Evolutionary conservation across 2,888 invertebrate genomes (phyloP).

Genomic region (Kuschelorhynchus macadamiae): DNA sequence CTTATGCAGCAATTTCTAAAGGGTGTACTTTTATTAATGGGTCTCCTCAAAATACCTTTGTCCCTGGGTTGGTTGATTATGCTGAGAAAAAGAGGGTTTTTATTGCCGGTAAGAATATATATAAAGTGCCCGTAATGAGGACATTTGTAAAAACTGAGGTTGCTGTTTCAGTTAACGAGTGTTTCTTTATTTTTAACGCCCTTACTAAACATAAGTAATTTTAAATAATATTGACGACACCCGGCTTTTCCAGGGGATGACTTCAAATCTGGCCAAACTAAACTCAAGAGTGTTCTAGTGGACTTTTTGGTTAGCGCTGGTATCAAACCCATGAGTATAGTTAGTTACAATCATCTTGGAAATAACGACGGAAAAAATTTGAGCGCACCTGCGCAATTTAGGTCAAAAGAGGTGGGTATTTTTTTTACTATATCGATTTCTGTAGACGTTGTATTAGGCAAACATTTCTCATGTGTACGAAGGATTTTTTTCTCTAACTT

Average conservation of each 20-base stretch:
- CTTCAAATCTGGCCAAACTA: constrained; percentile 98
- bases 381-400: constrained; percentile 90
- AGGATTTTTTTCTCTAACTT: no score
- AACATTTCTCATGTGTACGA: no score
- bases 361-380: constrained; percentile 98
- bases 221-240: no score
- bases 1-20: constrained; percentile 90
- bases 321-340: constrained; percentile 95
- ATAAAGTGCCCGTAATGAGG: no score
- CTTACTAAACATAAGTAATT: no score
- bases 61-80: constrained; percentile 86
- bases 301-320: constrained; percentile 96
- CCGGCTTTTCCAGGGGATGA: no score
- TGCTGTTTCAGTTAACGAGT: no score
- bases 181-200: no score
- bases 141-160: no score
- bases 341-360: constrained; percentile 97
- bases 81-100: constrained; percentile 83
- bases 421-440: no score
- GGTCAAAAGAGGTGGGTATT: constrained; percentile 87
- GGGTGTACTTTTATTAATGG: constrained; percentile 93
- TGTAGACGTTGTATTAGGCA: no score
- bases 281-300: constrained; percentile 95
- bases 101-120: constrained; percentile 84
- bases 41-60: constrained; percentile 96